Base-by-base conservation (phyloP, 2,113 vertebrate genomes). In the Alethe castanea region DNA sequence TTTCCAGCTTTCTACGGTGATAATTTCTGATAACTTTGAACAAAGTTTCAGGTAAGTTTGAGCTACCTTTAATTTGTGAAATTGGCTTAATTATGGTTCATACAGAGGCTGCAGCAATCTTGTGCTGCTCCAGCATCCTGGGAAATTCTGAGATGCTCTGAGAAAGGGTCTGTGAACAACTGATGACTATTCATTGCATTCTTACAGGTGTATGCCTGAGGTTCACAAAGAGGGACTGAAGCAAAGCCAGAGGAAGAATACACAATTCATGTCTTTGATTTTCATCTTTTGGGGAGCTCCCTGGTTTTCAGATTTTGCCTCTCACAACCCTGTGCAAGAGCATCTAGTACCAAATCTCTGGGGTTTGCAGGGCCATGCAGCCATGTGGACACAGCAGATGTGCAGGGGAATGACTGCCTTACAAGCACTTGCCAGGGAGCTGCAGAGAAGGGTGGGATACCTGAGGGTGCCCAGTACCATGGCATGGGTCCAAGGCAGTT, bases 371-470 rank as follows among this genome's bases (percentile, higher is more conserved):
- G 17, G 6, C 54, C 7, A 0, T 31, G 25, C 69, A 69, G 44
- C 35, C 17, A 4, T 9, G 19, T 11, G 20, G 60, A 60, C 29
- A 31, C 0, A 1, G 14, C 16, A 42, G 29, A 54, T 0, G 0
- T 10, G 14, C 38, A 6, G 52, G 14, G 7, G 5, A 57, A 15
- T 16, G 28, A 33, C 17, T 28, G 29, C 29, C 29, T 73, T 28
- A 19, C 36, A 33, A 35, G 8, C 18, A 20, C 33, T 35, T 65
- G 18, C 10, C 0, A 0, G 19, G 45, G 33, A 60, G 19, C 25
- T 92, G 40, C 40, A 56, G 26, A 52, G 33, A 22, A 6, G 22
- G 28, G 14, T 70, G 19, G 40, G 11, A 40, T 19, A 36, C 12
- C 17, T 53, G 38, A 38, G 13, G 28, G 19, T 42, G 28, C 19